These are phyloP conservation scores for Neostethus bicornis DNA, from an alignment of 2,797 vertebrate genomes.

Conservation along the genomic window DNA sequence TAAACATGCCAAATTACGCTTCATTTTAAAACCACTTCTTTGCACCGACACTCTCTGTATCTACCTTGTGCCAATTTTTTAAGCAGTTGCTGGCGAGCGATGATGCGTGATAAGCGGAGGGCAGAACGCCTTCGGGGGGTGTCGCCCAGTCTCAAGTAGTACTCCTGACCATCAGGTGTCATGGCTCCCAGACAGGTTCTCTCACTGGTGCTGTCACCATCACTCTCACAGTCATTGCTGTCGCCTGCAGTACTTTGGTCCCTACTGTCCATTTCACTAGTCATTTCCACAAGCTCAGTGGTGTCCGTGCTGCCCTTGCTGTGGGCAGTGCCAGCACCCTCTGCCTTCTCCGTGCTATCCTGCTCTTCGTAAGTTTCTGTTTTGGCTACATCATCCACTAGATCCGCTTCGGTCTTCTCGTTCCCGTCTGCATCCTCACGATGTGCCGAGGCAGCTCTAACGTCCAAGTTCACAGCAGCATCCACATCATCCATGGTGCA, in stretches of 20 bases:
- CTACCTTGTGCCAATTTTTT: slow-evolving; percentile 76
- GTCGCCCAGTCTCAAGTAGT: slow-evolving; percentile 78
- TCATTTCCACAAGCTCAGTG: slow-evolving; percentile 3
- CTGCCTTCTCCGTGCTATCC: slow-evolving; percentile 6
- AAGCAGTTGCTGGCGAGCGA: slow-evolving; percentile 77
- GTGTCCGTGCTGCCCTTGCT: slow-evolving; percentile 1
- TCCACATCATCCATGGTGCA: slow-evolving; percentile 12
- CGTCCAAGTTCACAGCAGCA: slow-evolving; percentile 6
- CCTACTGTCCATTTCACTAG: neutral
- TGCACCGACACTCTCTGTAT: slow-evolving; percentile 3
- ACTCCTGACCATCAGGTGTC: slow-evolving; percentile 68
- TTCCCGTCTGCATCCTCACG: slow-evolving; percentile 14
- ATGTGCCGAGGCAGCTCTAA: slow-evolving; percentile 5
- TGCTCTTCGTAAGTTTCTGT: slow-evolving; percentile 6
- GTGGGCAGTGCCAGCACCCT: slow-evolving; percentile 8
- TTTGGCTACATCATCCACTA: neutral
- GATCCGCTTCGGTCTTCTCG: neutral
- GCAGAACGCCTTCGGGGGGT: slow-evolving; percentile 70
- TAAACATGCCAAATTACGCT: neutral
- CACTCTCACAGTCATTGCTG: slow-evolving; percentile 36
- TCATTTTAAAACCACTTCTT: neutral
- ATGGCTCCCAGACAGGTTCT: slow-evolving; percentile 63
- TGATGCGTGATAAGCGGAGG: slow-evolving; percentile 78
- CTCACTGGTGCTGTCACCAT: slow-evolving; percentile 49
- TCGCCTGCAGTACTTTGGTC: slow-evolving; percentile 6